Percentiles rank a stretch among this genome's conserved stretches.
Conservation (phyloP, 2,888 invertebrate genomes). For the Lasioglossum villosulum region DNA sequence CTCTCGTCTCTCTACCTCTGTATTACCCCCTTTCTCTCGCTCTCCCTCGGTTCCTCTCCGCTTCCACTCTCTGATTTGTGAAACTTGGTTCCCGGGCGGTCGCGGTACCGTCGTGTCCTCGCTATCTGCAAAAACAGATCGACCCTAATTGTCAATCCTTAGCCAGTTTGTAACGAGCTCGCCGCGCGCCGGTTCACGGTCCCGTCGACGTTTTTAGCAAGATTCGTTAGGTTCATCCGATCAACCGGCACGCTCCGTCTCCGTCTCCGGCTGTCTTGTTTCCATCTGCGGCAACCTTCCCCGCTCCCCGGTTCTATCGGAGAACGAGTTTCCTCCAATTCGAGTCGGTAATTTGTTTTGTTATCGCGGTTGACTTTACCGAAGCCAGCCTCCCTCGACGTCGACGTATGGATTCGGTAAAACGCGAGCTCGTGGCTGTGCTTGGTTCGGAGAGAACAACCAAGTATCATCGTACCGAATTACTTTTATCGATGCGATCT, state of each 20-base stretch:
- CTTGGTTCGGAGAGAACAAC: not conserved
- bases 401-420: not conserved
- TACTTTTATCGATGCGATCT: not conserved
- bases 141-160: conserved; percentile 67
- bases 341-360: conserved; percentile 18
- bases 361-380: conserved; percentile 20
- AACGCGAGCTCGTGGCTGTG: not conserved
- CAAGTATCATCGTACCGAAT: not conserved
- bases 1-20: conserved; percentile 9
- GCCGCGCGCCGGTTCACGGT: conserved; percentile 18
- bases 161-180: conserved; percentile 53
- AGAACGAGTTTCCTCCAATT: conserved; percentile 35
- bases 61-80: conserved; percentile 59
- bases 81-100: conserved; percentile 51
- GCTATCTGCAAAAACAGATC: conserved; percentile 61
- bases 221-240: conserved; percentile 50
- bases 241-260: conserved; percentile 12
- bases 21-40: not conserved
- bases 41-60: conserved; percentile 7
- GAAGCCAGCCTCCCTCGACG: not conserved
- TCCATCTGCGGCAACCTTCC: not conserved
- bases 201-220: conserved; percentile 40
- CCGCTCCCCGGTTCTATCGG: not conserved
- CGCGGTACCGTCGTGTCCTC: conserved; percentile 34
- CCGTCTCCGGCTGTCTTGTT: not conserved